Base-by-base conservation (phyloP, 2,888 invertebrate genomes). In the Parnassius smintheus region DNA sequence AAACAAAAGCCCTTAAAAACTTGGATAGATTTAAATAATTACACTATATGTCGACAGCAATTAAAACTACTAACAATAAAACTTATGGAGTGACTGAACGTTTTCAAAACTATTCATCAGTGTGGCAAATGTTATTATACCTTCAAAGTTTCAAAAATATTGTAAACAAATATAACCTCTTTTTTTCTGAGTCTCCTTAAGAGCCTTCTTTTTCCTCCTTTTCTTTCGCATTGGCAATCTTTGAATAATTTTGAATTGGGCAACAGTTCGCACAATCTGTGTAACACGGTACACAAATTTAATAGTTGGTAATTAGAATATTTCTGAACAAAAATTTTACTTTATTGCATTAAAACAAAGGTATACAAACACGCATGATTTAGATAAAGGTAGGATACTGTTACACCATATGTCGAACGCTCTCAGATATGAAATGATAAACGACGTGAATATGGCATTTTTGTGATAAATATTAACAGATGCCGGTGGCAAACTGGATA, bases 141-240 rank as follows among this genome's bases (percentile, higher is more conserved):
- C 50, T 18, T 42, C 41, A 41, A 50, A 50, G 12, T 41, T 18
- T 8, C 12, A 49, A 18, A 62, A 46, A 42, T 48, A 56, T n/a
- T 49, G 52, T 56, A 57, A 61, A 62, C 44, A 58, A 62, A 56
- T n/a, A 56, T n/a, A 68, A 77, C 86, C 85, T 85, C 78, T 70
- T 81, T 79, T 68, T 78, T 88, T 70, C 76, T 77, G 61, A 82
- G 80, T 65, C 84, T 80, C 70, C 81, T 81, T 49, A 90, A 71
- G 59, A 91, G 74, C 69, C 91, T 83, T 69, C 89, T 90, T 90
- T 87, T 91, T 88, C 90, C 91, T 82, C 88, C 79, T 78, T 85
- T 81, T 89, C 90, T 86, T 86, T 90, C 91, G 91, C 91, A 91
- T 86, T 88, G 88, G 80, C 90, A 91, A 67, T 84, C 81, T 72